Conservation (phyloP, 2,888 invertebrate genomes). For the Crocallis elinguaria region DNA sequence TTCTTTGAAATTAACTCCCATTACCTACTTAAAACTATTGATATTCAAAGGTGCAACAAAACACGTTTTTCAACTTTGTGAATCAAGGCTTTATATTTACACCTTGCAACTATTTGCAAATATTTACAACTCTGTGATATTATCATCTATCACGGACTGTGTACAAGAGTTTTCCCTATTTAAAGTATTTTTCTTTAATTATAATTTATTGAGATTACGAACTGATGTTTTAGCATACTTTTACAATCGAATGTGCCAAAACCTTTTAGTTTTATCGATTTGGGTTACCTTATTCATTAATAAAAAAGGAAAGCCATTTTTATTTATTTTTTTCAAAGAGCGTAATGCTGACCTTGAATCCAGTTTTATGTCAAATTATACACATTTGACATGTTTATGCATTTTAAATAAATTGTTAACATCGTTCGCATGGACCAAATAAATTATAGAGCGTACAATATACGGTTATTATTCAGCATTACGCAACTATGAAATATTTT, state of each 20-base stretch:
- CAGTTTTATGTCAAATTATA: slow-evolving; percentile 3
- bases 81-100: neutral
- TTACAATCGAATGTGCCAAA: slow-evolving; percentile 41
- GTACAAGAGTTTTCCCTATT: slow-evolving; percentile 33
- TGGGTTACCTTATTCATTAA: neutral
- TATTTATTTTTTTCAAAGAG: neutral
- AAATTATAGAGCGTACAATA: neutral
- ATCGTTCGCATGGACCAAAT: slow-evolving; percentile 10
- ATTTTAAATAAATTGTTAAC: neutral
- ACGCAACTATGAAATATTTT: slow-evolving; percentile 33
- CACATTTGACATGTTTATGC: neutral
- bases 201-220: slow-evolving; percentile 7
- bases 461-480: slow-evolving; percentile 33
- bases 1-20: neutral
- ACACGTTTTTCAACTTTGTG: slow-evolving; percentile 6
- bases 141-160: slow-evolving; percentile 27
- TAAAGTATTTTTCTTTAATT: neutral
- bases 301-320: slow-evolving; percentile 6
- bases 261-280: neutral
- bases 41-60: slow-evolving; percentile 6
- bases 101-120: slow-evolving; percentile 13
- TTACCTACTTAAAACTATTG: neutral
- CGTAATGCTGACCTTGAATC: slow-evolving; percentile 4
- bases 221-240: slow-evolving; percentile 17
- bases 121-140: slow-evolving; percentile 38